Base-by-base conservation (phyloP, 2,888 invertebrate species). In the Napeogenes inachia region DNA sequence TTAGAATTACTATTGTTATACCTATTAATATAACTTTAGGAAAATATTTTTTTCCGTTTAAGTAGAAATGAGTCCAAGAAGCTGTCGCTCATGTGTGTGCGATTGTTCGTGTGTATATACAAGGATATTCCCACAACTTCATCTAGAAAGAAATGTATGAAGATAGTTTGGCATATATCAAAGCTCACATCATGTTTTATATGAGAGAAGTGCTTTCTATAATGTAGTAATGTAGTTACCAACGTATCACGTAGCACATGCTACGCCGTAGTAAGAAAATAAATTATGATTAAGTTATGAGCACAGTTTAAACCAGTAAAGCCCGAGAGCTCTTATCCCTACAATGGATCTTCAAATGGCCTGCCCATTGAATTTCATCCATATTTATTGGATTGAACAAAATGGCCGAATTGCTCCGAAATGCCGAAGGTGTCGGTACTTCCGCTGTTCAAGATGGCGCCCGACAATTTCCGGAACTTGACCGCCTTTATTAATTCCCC, bases 391-490 rank as follows among this genome's bases (percentile, higher is more conserved):
- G 61, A 66, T 70, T 62, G 65, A 70, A 67, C 64, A 69, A 68
- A 72, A 72, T 67, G 70, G 68, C 68, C 66, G 67, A 68, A 69
- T 67, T 61, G 66, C 65, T 63, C 61, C 65, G 54, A 72, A 50
- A 67, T 67, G 71, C 67, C 68, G 64, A 67, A 68, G 71, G 71
- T 72, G 70, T 69, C 68, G 59, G 64, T 62, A 62, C 71, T 73
- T 74, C 74, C 73, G 73, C 65, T 58, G 63, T 54, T 66, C 66
- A 71, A 74, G 70, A 73, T 73, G 73, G 74, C 73, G 66, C 56
- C 64, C 67, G 66, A 73, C 74, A 74, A 74, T 74, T 74, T 74
- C 73, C 74, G 71, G 62, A 63, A 63, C 68, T 71, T 68, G 68
- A 70, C 73, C 71, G 69, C 69, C 70, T 69, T 70, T 73, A 73